Conservation (phyloP, 2,797 vertebrate genomes). For the Agapornis canus region DNA sequence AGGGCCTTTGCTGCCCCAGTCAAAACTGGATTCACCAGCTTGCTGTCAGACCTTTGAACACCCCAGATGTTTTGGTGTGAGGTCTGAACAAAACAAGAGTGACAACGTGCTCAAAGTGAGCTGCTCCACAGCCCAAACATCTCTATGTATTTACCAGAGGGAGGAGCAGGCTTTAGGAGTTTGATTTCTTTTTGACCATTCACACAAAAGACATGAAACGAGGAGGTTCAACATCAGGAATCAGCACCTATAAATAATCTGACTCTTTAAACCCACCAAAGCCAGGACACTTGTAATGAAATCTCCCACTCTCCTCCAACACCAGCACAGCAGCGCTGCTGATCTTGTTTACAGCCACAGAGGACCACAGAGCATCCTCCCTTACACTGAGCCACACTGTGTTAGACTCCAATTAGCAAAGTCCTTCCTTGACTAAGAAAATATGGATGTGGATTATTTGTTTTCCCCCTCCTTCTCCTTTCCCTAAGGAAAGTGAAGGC, state of each 20-base stretch:
- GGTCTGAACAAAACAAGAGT: neutral
- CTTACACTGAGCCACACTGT: neutral
- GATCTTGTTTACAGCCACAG: constrained; percentile 19
- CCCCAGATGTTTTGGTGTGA: neutral
- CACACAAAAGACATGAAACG: neutral
- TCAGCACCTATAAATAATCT: constrained; percentile 27
- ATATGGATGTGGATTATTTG: neutral
- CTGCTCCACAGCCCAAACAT: neutral
- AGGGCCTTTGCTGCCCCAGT: neutral
- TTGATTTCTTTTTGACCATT: constrained; percentile 5
- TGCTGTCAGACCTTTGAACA: neutral
- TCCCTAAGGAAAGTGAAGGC: neutral
- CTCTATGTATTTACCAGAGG: neutral
- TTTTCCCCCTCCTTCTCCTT: accelerated
- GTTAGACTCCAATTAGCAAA: constrained; percentile 17
- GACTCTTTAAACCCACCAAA: constrained; percentile 17
- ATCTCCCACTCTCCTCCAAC: neutral
- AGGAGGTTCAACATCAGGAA: constrained; percentile 23
- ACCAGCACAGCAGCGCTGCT: neutral
- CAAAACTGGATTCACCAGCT: neutral
- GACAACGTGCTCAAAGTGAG: neutral
- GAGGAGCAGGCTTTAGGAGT: constrained; percentile 23
- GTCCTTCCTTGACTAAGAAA: neutral
- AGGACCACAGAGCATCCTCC: neutral
- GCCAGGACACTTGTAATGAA: neutral